Conservation (phyloP, 2,797 vertebrate species). For the Vireo griseus region DNA sequence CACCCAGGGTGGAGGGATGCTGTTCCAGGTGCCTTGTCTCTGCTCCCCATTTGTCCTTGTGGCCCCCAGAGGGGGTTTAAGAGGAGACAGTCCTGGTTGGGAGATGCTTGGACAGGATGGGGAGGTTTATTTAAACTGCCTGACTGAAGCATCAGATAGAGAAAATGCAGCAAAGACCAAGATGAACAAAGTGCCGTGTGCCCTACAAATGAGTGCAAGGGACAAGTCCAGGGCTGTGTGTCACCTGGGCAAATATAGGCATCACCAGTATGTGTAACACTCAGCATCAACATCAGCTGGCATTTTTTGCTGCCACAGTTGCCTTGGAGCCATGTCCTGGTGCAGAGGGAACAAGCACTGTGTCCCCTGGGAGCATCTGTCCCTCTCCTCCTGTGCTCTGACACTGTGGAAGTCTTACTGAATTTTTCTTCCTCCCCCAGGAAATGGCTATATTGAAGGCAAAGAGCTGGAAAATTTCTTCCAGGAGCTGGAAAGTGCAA, state of each 20-base stretch:
- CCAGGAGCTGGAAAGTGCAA: constrained; percentile 88
- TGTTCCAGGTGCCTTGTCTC: not conserved
- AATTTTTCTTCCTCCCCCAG: constrained; percentile 64
- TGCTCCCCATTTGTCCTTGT: not conserved
- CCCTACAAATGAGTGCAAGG: not conserved
- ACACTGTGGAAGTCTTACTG: fast-evolving
- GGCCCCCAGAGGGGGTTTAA: not conserved
- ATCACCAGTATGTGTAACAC: not conserved
- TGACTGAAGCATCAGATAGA: not conserved
- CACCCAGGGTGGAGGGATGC: not conserved
- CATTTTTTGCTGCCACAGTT: fast-evolving
- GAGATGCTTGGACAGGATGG: not conserved
- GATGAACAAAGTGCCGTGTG: not conserved
- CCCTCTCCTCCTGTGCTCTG: not conserved
- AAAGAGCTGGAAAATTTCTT: constrained; percentile 98
- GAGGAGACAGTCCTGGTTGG: not conserved
- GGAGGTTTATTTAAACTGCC: not conserved
- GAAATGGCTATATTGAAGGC: constrained; percentile 96
- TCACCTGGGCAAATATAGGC: not conserved
- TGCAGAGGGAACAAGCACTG: fast-evolving
- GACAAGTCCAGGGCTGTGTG: not conserved
- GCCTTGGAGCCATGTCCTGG: fast-evolving
- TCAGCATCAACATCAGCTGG: not conserved
- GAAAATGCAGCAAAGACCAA: not conserved
- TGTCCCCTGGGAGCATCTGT: not conserved